phyloP scores from a whole-genome alignment of 1,140 invertebrate genomes.

The Tetragnatha versicolor region DNA sequence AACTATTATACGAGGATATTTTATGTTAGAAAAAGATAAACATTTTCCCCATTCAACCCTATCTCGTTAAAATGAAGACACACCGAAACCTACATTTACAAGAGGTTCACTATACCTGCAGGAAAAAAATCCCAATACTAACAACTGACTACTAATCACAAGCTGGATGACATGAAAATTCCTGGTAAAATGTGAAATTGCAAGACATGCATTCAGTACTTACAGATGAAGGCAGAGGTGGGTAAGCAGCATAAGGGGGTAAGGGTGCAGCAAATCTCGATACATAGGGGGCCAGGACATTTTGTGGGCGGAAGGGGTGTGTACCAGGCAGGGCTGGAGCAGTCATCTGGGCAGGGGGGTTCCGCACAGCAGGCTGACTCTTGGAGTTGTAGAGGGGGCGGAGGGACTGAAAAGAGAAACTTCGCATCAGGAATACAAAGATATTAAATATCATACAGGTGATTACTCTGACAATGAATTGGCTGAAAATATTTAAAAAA shows the following conservation, averaged over 20 bases:
- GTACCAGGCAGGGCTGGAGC: neutral
- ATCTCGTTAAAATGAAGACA: too few relatives aligned
- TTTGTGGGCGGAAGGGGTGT: conserved; percentile 12
- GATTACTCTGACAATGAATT: too few relatives aligned
- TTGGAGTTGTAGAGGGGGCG: conserved; percentile 15
- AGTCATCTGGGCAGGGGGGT: neutral
- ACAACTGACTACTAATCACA: neutral
- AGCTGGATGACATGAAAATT: neutral
- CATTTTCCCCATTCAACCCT: neutral
- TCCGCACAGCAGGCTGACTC: neutral
- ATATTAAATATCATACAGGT: too few relatives aligned
- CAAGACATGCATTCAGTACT: neutral
- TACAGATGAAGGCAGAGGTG: neutral
- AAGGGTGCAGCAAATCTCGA: neutral
- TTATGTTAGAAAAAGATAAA: neutral
- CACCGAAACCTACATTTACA: too few relatives aligned
- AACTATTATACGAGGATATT: neutral
- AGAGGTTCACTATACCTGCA: too few relatives aligned
- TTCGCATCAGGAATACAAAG: too few relatives aligned
- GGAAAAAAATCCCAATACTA: neutral
- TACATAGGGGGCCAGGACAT: neutral
- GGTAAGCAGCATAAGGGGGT: conserved; percentile 19
- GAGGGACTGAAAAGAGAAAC: too few relatives aligned
- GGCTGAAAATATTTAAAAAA: too few relatives aligned
- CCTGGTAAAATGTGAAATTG: neutral